These are phyloP conservation scores for Atractosteus spatula DNA, from an alignment of 2,113 vertebrate species.

Conservation along the genomic window DNA sequence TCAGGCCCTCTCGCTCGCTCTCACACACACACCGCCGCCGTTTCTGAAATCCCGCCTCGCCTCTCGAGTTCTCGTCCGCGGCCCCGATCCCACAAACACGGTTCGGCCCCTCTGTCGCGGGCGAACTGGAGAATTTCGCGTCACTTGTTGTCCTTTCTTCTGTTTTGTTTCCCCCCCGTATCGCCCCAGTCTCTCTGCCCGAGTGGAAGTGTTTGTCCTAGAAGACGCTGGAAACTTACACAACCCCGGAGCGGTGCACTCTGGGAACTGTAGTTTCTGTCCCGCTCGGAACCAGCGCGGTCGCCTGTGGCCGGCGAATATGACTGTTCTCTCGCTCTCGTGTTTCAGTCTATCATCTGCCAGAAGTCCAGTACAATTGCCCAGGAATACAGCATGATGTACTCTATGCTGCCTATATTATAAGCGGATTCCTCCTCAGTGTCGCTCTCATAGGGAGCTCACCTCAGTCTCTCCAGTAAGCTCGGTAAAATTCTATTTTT, in stretches of 20 bases:
- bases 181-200: conserved; percentile 18
- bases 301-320: no score
- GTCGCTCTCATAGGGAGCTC: no score
- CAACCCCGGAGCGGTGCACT: conserved; percentile 36
- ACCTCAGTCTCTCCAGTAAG: no score
- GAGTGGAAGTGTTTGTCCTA: conserved; percentile 41
- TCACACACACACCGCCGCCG: conserved; percentile 8
- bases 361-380: no score
- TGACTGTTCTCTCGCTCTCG: no score
- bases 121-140: not conserved
- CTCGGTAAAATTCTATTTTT: no score
- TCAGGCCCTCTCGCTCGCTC: conserved; percentile 48
- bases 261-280: conserved; percentile 38
- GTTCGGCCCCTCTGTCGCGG: conserved; percentile 21
- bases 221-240: conserved; percentile 53
- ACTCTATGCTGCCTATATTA: no score
- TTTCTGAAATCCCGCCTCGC: conserved; percentile 39
- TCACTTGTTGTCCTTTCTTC: conserved; percentile 18
- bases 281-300: no score
- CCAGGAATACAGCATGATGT: no score
- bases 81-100: conserved; percentile 9
- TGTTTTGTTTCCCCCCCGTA: conserved; percentile 32
- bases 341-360: no score
- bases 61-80: conserved; percentile 16
- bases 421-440: no score